phyloP scores from a whole-genome alignment of 2,888 invertebrate species.

The Gonocerus acuteangulatus region DNA sequence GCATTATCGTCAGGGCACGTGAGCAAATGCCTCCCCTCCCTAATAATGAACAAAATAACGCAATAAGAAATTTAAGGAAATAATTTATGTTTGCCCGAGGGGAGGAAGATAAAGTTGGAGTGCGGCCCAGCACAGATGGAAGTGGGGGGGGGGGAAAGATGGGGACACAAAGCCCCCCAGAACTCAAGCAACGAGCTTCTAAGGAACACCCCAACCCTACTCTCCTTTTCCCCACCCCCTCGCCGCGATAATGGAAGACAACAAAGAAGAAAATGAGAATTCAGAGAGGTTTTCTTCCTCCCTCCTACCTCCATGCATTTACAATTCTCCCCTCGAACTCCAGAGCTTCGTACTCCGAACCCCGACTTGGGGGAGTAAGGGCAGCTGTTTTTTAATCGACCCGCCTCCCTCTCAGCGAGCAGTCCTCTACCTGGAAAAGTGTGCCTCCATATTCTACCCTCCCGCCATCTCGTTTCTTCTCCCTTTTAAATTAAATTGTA shows the following conservation, averaged over 20 bases:
- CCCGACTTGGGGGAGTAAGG: background rate
- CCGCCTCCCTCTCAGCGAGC: conserved; percentile 5
- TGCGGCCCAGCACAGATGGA: background rate
- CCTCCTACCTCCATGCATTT: conserved; percentile 27
- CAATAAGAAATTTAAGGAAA: no score
- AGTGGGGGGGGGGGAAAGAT: no score
- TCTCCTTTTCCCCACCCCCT: no score
- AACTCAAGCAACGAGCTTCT: no score
- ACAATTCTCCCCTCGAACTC: conserved; percentile 5
- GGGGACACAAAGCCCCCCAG: background rate
- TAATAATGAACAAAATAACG: no score
- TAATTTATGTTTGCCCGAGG: no score
- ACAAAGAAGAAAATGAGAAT: conserved; percentile 21
- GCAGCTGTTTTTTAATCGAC: conserved; percentile 15
- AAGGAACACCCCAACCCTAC: no score
- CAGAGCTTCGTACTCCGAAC: background rate
- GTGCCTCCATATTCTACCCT: conserved; percentile 1
- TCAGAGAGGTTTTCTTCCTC: conserved; percentile 5
- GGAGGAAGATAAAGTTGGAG: no score
- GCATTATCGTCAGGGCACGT: no score
- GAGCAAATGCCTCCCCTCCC: no score
- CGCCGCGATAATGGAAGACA: no score
- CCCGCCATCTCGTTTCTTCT: conserved; percentile 10
- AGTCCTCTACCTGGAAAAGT: background rate
- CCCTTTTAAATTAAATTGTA: conserved; percentile 19